Conservation (phyloP, 2,888 invertebrate species). For the Diabrotica balteata region DNA sequence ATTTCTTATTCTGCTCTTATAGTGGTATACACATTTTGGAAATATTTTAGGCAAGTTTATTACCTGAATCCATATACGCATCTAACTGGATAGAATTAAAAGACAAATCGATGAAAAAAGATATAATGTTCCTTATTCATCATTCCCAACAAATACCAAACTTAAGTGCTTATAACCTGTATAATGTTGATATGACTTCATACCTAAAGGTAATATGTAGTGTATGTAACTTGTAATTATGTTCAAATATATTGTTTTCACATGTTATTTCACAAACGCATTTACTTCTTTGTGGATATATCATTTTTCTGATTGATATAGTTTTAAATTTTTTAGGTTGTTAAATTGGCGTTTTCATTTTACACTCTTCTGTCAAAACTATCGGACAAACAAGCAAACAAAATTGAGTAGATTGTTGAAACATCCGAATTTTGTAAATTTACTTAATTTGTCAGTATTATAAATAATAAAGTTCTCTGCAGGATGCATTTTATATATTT, state of each 20-base stretch:
- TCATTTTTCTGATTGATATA: not conserved
- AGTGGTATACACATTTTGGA: not conserved
- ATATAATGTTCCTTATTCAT: slow-evolving; percentile 6
- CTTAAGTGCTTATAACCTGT: slow-evolving; percentile 12
- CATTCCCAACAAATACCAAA: slow-evolving; percentile 14
- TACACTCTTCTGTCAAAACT: not conserved
- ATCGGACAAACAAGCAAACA: no score
- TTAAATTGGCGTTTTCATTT: not conserved
- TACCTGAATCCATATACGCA: slow-evolving; percentile 9
- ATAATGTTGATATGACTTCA: slow-evolving; percentile 14
- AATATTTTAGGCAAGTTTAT: slow-evolving; percentile 12
- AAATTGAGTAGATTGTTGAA: no score
- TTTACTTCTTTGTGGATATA: no score
- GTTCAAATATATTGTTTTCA: no score
- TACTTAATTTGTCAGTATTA: no score
- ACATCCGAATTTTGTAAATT: no score
- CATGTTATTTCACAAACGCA: no score
- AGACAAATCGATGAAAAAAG: slow-evolving; percentile 3
- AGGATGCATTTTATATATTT: no score
- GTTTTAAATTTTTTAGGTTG: not conserved
- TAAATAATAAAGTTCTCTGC: no score
- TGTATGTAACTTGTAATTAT: no score
- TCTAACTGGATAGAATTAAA: slow-evolving; percentile 12
- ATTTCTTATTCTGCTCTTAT: no score
- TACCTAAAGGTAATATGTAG: slow-evolving; percentile 11